Base-by-base conservation (phyloP, 2,888 invertebrate genomes). In the Papilio protenor region DNA sequence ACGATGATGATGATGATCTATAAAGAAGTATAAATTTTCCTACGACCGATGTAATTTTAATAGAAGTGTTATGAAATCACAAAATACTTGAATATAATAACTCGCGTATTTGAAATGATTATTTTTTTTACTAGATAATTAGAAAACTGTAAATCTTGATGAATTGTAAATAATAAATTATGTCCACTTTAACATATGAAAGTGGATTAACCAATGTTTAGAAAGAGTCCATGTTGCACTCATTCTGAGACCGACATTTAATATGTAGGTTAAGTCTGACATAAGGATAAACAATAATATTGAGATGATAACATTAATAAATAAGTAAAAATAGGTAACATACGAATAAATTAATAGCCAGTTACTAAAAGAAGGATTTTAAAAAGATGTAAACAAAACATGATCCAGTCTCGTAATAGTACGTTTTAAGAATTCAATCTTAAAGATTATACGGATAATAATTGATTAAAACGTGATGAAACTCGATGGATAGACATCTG, bases 191-290 rank as follows among this genome's bases (percentile, higher is more conserved):
- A 40, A 66, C 40, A 40, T 66, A 66, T 66, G 40, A 66, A 40
- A 40, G 18, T 66, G 66, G 66, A 66, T 66, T 66, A n/a, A 66
- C 40, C n/a, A n/a, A 66, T 66, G 40, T 40, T 64, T 61, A 64
- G 40, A 66, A 6, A 66, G 11, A 40, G 11, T 10, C 18, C 8
- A 18, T 40, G 33, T 40, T 66, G 66, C 2, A 40, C 66, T 66
- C 64, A 33, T n/a, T 64, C 40, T 8, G 64, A 40, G 10, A 10
- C 33, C 66, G n/a, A 59, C 23, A 23, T 59, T 23, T 59, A 21
- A 57, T 23, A 66, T 66, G n/a, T 66, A 66, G 66, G 66, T 66
- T 40, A 40, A n/a, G 8, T 40, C 66, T 66, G 66, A 66, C 66
- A 40, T 14, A 40, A 40, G 40, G 18, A n/a, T 40, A 66, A 40